Percentiles rank a stretch among this genome's conserved stretches.
Conservation (phyloP, 2,888 invertebrate genomes). For the Drosophila ezoana region DNA sequence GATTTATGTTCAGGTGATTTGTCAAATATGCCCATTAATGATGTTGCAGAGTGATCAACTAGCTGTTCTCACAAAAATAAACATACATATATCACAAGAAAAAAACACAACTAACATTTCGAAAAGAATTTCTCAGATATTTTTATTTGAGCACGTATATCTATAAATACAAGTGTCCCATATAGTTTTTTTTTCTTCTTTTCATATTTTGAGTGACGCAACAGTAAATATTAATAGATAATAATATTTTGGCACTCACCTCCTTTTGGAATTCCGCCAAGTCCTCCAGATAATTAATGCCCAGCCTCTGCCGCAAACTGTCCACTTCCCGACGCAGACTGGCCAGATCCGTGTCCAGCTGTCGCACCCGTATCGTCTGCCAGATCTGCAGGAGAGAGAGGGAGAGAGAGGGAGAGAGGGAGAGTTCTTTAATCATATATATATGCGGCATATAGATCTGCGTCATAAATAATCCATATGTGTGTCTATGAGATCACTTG, state of each 20-base stretch:
- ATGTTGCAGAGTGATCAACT: conserved; percentile 13
- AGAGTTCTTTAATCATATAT: conserved; percentile 5
- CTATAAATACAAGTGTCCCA: conserved; percentile 66
- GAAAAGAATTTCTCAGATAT: conserved; percentile 34
- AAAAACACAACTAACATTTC: background rate
- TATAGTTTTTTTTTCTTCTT: conserved; percentile 20
- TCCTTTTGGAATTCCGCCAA: conserved; percentile 83
- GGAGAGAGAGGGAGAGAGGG: background rate
- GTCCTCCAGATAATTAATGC: conserved; percentile 83
- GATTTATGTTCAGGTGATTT: conserved; percentile 28
- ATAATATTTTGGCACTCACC: conserved; percentile 67
- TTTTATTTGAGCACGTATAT: conserved; percentile 50
- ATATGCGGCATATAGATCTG: background rate
- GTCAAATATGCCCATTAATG: conserved; percentile 34
- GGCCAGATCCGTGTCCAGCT: conserved; percentile 80
- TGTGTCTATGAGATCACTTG: conserved; percentile 43
- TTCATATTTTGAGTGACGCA: conserved; percentile 29
- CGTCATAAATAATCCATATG: conserved; percentile 31
- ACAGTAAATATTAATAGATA: conserved; percentile 5
- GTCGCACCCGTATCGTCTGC: conserved; percentile 78
- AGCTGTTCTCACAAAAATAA: background rate
- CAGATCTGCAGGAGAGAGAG: conserved; percentile 73
- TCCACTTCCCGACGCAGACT: conserved; percentile 77
- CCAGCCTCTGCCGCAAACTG: conserved; percentile 81
- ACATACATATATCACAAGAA: conserved; percentile 28